A percentile compares a stretch with the other conserved stretches of the same genome.
phyloP scores from a whole-genome alignment of 2,797 vertebrate genomes.

The Gastrophryne carolinensis region DNA sequence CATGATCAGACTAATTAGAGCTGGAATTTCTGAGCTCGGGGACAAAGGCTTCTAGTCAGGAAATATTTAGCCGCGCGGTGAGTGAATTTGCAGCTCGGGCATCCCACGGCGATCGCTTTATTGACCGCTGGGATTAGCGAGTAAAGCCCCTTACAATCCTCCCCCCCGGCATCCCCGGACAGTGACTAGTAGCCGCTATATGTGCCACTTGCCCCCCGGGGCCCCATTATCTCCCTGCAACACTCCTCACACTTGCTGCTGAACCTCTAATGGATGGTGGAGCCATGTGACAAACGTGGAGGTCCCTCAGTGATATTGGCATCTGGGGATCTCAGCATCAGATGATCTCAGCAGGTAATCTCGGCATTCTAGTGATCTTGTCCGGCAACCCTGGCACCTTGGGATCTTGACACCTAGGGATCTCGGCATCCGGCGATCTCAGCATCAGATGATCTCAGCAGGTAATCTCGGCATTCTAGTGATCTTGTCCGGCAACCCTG shows the following conservation, averaged over 20 bases:
- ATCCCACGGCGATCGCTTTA: conserved; percentile 21
- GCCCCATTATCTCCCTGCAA: neutral
- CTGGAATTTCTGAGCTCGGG: conserved; percentile 5
- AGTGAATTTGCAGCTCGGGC: conserved; percentile 36
- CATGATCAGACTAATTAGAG: conserved; percentile 24
- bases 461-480: too few species aligned
- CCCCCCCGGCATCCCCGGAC: conserved; percentile 1
- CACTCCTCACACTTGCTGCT: conserved; percentile 17
- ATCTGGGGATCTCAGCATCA: too few species aligned
- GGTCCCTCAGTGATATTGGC: too few species aligned
- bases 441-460: too few species aligned
- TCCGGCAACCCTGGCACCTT: too few species aligned
- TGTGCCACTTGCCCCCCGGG: neutral
- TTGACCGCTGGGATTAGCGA: conserved; percentile 26
- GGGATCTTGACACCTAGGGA: too few species aligned
- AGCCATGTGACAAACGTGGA: too few species aligned
- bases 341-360: too few species aligned
- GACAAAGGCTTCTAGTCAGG: conserved; percentile 29
- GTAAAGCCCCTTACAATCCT: conserved; percentile 26
- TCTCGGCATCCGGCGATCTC: too few species aligned
- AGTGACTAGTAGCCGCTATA: neutral
- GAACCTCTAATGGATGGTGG: too few species aligned
- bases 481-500: too few species aligned
- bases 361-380: too few species aligned
- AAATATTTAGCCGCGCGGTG: conserved; percentile 31